Conservation (phyloP, 2,888 invertebrate species). For the Drosophila engyochracea region DNA sequence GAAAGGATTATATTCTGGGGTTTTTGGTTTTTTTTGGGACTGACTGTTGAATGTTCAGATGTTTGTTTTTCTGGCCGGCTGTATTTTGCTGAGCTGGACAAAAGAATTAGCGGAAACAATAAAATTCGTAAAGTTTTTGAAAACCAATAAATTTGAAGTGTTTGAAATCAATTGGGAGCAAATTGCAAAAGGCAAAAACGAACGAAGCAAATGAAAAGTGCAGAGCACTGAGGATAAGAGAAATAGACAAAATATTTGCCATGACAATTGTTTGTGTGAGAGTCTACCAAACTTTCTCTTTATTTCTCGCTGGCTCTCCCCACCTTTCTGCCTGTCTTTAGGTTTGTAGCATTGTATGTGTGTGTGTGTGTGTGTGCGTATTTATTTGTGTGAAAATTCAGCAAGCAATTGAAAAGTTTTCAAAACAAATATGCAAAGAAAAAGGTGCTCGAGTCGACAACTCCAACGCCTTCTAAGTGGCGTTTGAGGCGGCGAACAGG, state of each 20-base stretch:
- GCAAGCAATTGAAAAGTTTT: constrained; percentile 73
- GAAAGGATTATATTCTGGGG: constrained; percentile 1
- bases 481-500: constrained; percentile 30
- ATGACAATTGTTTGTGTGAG: constrained; percentile 40
- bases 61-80: constrained; percentile 33
- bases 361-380: constrained; percentile 33
- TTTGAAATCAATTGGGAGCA: constrained; percentile 78
- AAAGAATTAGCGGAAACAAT: constrained; percentile 82
- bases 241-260: constrained; percentile 28
- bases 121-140: constrained; percentile 75
- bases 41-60: constrained; percentile 48
- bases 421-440: constrained; percentile 78
- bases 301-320: constrained; percentile 9
- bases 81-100: constrained; percentile 64
- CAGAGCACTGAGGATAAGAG: constrained; percentile 14
- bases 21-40: constrained; percentile 1
- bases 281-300: constrained; percentile 35
- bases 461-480: constrained; percentile 57
- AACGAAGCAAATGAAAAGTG: constrained; percentile 38
- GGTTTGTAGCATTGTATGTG: constrained; percentile 1
- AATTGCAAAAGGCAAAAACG: constrained; percentile 72
- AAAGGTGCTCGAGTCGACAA: constrained; percentile 66
- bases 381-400: constrained; percentile 63
- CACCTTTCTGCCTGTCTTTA: neutral
- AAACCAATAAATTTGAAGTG: constrained; percentile 79